Evolutionary conservation across 1,140 invertebrate species (phyloP).

Genomic region (Arion vulgaris): DNA sequence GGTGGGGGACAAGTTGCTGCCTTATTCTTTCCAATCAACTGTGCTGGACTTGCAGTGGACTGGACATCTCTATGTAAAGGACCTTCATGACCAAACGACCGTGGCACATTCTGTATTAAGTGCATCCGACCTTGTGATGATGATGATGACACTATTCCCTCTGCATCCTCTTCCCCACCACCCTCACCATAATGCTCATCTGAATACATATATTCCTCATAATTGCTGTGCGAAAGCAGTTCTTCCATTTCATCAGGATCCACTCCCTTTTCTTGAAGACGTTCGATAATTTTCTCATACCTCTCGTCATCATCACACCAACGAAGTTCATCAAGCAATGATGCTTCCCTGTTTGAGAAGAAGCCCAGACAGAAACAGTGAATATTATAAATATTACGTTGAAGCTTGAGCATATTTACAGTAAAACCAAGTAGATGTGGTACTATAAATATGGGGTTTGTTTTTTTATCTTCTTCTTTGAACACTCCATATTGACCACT

Average conservation of each 20-base stretch:
- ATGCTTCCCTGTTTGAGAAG: slow-evolving; percentile 1
- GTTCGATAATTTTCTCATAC: slow-evolving; percentile 19
- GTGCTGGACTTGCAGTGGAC: background rate
- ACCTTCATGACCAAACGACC: background rate
- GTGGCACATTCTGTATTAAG: background rate
- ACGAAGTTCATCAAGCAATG: slow-evolving; percentile 16
- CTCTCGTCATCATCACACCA: background rate
- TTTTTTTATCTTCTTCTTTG: too few relatives aligned
- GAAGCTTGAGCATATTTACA: too few relatives aligned
- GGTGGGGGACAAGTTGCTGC: too few relatives aligned
- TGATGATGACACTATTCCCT: slow-evolving; percentile 24
- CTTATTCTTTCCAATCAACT: background rate
- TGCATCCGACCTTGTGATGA: slow-evolving; percentile 12
- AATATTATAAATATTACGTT: too few relatives aligned
- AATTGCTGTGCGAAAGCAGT: background rate
- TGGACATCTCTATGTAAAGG: background rate
- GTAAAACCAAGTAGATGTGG: too few relatives aligned
- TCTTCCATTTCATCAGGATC: slow-evolving; percentile 17
- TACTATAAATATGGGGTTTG: too few relatives aligned
- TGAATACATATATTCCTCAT: background rate
- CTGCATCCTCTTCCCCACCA: background rate
- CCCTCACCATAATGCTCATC: background rate
- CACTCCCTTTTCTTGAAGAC: slow-evolving; percentile 23
- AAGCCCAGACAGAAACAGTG: background rate
- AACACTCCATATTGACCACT: too few relatives aligned